These are phyloP conservation scores for Scaptomyza montana DNA, from an alignment of 1,140 invertebrate genomes.

Conservation along the genomic window DNA sequence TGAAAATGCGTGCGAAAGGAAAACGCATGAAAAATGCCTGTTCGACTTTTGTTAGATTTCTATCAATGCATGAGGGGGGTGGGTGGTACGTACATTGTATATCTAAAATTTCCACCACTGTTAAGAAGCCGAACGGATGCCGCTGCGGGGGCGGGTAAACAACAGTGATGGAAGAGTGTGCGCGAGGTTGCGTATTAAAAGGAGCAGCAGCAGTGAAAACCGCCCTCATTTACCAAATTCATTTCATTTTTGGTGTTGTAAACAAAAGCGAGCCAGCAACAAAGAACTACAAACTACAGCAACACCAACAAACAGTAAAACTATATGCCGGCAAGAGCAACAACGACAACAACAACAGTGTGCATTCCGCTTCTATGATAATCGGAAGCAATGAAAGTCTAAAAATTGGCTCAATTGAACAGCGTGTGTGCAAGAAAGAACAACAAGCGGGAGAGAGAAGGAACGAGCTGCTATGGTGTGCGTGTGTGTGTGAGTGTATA, in stretches of 20 bases:
- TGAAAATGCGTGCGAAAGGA: slow-evolving; percentile 64
- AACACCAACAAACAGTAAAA: slow-evolving; percentile 40
- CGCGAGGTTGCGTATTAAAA: background rate
- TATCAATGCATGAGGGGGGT: slow-evolving; percentile 5
- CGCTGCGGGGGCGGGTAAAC: slow-evolving; percentile 16
- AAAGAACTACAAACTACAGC: background rate
- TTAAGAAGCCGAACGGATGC: slow-evolving; percentile 10
- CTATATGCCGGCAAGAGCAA: slow-evolving; percentile 41
- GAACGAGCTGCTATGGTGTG: slow-evolving; percentile 28
- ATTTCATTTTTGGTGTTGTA: slow-evolving; percentile 41
- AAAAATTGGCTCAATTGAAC: slow-evolving; percentile 81
- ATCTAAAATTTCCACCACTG: slow-evolving; percentile 62
- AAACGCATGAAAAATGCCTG: slow-evolving; percentile 42
- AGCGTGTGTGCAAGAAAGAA: slow-evolving; percentile 43
- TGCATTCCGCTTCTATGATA: slow-evolving; percentile 60
- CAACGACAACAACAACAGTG: slow-evolving; percentile 18
- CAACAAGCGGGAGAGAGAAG: slow-evolving; percentile 12
- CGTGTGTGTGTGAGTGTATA: slow-evolving; percentile 20
- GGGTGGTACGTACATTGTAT: background rate
- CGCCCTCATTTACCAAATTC: slow-evolving; percentile 28
- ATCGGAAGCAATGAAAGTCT: slow-evolving; percentile 76
- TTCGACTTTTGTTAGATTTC: background rate
- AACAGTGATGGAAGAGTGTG: background rate
- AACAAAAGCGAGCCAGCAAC: slow-evolving; percentile 32
- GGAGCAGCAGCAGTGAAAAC: slow-evolving; percentile 29